These are phyloP conservation scores for Margarornis squamiger DNA, from an alignment of 2,797 vertebrate genomes.

Conservation along the genomic window DNA sequence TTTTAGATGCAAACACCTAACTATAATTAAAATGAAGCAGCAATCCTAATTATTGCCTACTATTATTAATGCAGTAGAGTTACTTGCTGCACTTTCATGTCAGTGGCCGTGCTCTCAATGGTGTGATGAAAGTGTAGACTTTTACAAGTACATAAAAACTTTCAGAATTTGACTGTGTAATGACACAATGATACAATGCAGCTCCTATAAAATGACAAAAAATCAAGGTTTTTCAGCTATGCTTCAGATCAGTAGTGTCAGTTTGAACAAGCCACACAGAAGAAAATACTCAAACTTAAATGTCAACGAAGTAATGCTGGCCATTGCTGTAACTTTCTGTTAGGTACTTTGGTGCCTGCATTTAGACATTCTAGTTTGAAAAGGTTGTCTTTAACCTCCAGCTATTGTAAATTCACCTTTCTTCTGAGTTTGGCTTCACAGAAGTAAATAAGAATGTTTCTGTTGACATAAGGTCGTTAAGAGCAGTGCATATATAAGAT, in stretches of 20 bases:
- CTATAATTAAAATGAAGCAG: neutral
- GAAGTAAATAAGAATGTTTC: neutral
- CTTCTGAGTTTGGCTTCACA: neutral
- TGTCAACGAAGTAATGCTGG: neutral
- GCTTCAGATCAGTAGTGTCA: neutral
- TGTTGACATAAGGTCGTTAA: neutral
- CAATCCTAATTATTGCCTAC: neutral
- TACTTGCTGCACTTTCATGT: neutral
- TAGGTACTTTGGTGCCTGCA: neutral
- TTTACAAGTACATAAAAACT: neutral
- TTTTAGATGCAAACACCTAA: neutral
- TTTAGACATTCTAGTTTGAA: conserved; percentile 25
- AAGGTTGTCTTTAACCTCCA: conserved; percentile 46
- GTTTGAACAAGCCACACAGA: neutral
- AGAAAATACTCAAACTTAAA: conserved; percentile 11
- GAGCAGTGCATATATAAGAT: neutral
- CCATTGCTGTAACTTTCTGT: neutral
- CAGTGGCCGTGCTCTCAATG: neutral
- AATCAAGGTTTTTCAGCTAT: neutral
- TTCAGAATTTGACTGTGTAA: neutral
- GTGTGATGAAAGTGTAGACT: neutral
- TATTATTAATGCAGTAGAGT: neutral
- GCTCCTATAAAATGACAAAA: neutral
- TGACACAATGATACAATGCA: neutral
- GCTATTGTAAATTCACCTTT: neutral